Base-by-base conservation (phyloP, 2,797 vertebrate species). In the Capromys pilorides region DNA sequence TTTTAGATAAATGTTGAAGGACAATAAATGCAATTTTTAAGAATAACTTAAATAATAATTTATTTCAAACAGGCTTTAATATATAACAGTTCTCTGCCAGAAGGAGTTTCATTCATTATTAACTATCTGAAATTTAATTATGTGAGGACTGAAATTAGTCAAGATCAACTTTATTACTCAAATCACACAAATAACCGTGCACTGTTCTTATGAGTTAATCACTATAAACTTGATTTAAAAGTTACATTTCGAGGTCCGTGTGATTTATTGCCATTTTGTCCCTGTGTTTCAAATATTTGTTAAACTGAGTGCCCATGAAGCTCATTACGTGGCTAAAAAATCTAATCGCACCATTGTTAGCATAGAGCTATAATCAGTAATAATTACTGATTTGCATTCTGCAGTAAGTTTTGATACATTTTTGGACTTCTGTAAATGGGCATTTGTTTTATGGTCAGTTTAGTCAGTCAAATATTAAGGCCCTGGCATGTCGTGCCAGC, bases 41-140 rank as follows among this genome's bases (percentile, higher is more conserved):
- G 57, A 77, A 54, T 66, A 86, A 78, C 45, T 79, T 79, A 88
- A 86, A 51, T 0, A 39, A n/a, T n/a, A 4, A 45, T 45, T 45
- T 45, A 84, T 95, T 92, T 94, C 28, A 86, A 45, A 79, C 69
- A 61, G 49, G 28, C n/a, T 26, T 96, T 95, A 80, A 95, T 85
- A 88, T 83, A 19, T 45, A 90, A 59, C 59, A 73, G 24, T 84
- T 84, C 26, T 75, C 81, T 87, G 39, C 78, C 2, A 7, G 62
- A 75, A 77, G 71, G 4, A 24, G 89, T 95, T 89, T 95, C 39
- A 73, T 94, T 94, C 39, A 67, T 85, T 88, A 88, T 94, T 92
- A 92, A 83, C 45, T 39, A 71, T 86, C 57, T 94, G 77, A 96
- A 95, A 86, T 94, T 73, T 86, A 90, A 95, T 96, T 93, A 90